phyloP scores from a whole-genome alignment of 30 jellyfish, hydroid and myxozoan genomes.

The Hydractinia echinata region DNA sequence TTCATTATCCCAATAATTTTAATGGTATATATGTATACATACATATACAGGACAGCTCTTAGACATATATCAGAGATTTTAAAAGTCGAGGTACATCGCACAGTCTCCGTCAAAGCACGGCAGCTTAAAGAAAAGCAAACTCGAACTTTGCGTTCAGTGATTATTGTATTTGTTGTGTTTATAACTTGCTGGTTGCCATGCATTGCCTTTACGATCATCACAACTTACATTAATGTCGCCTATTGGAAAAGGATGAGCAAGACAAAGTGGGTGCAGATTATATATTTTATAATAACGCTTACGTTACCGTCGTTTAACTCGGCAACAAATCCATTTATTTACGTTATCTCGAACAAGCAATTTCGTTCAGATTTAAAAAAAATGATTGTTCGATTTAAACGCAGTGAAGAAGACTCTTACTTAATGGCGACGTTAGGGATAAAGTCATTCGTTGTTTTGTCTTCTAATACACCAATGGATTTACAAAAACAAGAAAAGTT shows the following conservation, averaged over 20 bases:
- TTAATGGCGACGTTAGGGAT: too few relatives aligned
- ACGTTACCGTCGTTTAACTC: conserved; percentile 39
- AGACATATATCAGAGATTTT: conserved; percentile 20
- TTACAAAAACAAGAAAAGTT: too few relatives aligned
- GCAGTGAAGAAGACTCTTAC: too few relatives aligned
- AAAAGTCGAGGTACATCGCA: conserved; percentile 1
- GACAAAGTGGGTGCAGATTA: not conserved
- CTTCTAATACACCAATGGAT: too few relatives aligned
- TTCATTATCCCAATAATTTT: conserved; percentile 20
- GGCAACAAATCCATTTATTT: conserved; percentile 36
- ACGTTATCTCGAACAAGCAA: conserved; percentile 33
- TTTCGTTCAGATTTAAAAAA: not conserved
- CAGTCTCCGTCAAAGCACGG: not conserved
- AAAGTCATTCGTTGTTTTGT: too few relatives aligned
- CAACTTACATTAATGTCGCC: not conserved
- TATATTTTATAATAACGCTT: not conserved
- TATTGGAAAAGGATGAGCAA: not conserved
- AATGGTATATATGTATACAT: conserved; percentile 29
- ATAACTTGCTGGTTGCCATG: conserved; percentile 28
- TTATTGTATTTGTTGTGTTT: conserved; percentile 22
- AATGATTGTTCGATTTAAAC: not conserved
- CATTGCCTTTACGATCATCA: not conserved
- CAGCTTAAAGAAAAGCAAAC: conserved; percentile 16
- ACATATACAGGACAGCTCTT: conserved; percentile 30
- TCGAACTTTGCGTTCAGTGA: conserved; percentile 20